A percentile compares a stretch with the other conserved stretches of the same genome.
Conservation (phyloP, 1,140 invertebrate species). For the Tetragnatha versicolor region DNA sequence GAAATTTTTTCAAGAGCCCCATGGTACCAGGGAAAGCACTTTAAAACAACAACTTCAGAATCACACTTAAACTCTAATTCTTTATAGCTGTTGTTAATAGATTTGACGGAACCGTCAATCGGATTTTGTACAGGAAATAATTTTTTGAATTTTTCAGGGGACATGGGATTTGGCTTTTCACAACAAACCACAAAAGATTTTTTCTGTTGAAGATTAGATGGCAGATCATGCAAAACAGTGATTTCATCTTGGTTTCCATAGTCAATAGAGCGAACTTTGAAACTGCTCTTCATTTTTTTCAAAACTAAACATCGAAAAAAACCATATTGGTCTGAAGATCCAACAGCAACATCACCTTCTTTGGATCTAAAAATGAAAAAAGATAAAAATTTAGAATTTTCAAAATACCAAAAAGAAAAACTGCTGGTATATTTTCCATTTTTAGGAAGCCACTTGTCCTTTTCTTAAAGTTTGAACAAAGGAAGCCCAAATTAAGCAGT, state of each 20-base stretch:
- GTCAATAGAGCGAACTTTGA: conserved; percentile 34
- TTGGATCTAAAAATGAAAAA: conserved; percentile 27
- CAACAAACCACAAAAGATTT: conserved; percentile 14
- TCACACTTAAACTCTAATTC: not conserved
- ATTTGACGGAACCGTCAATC: not conserved
- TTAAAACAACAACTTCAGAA: not conserved
- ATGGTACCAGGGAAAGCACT: conserved; percentile 25
- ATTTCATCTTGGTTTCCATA: conserved; percentile 43
- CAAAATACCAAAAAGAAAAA: not conserved
- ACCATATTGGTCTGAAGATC: not conserved
- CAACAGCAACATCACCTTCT: conserved; percentile 39
- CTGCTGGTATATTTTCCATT: not conserved
- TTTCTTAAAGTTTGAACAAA: too few species aligned
- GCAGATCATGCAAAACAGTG: not conserved
- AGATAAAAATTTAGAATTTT: not conserved
- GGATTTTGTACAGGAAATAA: not conserved
- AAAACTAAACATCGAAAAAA: conserved; percentile 37
- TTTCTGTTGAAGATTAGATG: not conserved
- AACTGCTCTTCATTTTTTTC: conserved; percentile 5
- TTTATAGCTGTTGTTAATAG: not conserved
- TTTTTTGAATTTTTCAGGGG: not conserved
- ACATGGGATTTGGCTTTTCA: not conserved
- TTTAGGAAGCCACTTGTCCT: not conserved
- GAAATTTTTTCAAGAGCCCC: not conserved
- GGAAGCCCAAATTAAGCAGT: not conserved